phyloP scores from a whole-genome alignment of 2,888 invertebrate genomes.

The Tetrapedia diversipes region DNA sequence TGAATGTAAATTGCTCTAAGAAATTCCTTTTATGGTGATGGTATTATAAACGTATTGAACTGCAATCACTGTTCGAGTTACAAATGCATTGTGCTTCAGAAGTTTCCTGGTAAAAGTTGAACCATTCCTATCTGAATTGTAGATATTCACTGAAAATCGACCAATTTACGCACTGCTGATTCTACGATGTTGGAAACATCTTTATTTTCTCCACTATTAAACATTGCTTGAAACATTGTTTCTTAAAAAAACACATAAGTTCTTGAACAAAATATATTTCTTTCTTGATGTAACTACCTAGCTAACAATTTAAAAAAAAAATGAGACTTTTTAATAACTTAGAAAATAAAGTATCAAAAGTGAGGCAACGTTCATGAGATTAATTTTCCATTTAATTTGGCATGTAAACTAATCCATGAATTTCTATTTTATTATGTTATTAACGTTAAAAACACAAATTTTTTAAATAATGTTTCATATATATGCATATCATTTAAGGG shows the following conservation, averaged over 20 bases:
- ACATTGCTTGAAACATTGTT: background rate
- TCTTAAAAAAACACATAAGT: background rate
- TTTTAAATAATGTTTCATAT: too few relatives aligned
- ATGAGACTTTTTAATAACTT: too few relatives aligned
- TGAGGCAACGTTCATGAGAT: too few relatives aligned
- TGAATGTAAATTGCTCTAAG: conserved; percentile 1
- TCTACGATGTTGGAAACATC: background rate
- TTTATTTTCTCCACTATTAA: background rate
- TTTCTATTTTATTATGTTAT: too few relatives aligned
- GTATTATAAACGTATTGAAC: conserved; percentile 19
- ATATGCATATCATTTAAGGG: too few relatives aligned
- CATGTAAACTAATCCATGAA: too few relatives aligned
- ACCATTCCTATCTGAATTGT: conserved; percentile 10
- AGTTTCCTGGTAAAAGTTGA: conserved; percentile 35
- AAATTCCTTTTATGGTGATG: conserved; percentile 12
- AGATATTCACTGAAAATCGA: conserved; percentile 19
- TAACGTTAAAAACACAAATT: too few relatives aligned
- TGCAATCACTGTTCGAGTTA: conserved; percentile 17
- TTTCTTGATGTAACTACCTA: too few relatives aligned
- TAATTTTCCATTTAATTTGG: too few relatives aligned
- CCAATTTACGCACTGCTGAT: conserved; percentile 2
- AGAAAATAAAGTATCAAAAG: too few relatives aligned
- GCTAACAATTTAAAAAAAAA: too few relatives aligned
- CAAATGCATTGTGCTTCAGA: conserved; percentile 14
- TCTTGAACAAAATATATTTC: too few relatives aligned